phyloP scores from a whole-genome alignment of 30 jellyfish, hydroid and myxozoan genomes.

The Chironex yamaguchii region DNA sequence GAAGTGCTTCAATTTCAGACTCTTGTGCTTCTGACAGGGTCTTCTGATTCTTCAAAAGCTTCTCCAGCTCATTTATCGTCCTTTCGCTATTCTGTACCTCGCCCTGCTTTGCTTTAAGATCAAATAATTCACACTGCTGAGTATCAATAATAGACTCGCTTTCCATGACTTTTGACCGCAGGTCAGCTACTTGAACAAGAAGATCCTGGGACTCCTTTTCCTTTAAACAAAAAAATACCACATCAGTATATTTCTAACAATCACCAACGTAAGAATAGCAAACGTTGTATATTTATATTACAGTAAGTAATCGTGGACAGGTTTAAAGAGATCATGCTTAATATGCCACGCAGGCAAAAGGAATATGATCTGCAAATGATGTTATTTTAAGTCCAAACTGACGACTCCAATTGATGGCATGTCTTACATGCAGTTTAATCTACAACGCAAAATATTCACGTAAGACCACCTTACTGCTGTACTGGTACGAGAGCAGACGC shows the following conservation, averaged over 20 bases:
- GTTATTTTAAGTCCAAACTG: no score
- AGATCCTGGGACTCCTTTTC: conserved; percentile 34
- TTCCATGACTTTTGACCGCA: conserved; percentile 53
- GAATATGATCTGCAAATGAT: no score
- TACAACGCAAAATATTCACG: no score
- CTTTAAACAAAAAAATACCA: neutral
- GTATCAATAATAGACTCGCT: conserved; percentile 43
- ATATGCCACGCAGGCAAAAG: no score
- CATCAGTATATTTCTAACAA: neutral
- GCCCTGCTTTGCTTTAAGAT: conserved; percentile 46
- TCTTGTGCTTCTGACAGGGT: conserved; percentile 56
- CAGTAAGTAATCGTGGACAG: no score
- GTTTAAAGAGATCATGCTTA: no score
- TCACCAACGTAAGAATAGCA: no score
- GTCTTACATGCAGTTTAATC: no score
- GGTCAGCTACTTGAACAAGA: conserved; percentile 39
- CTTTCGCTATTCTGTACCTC: conserved; percentile 28
- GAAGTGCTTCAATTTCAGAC: conserved; percentile 47
- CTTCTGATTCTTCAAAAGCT: conserved; percentile 16
- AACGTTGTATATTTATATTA: no score
- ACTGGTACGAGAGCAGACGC: no score
- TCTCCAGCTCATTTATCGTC: conserved; percentile 21
- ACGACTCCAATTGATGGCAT: no score
- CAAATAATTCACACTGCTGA: conserved; percentile 51
- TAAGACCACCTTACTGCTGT: no score